Percentiles rank a stretch among this genome's conserved stretches.
Conservation (phyloP, 2,888 invertebrate genomes). For the Dichetophora obliterata region DNA sequence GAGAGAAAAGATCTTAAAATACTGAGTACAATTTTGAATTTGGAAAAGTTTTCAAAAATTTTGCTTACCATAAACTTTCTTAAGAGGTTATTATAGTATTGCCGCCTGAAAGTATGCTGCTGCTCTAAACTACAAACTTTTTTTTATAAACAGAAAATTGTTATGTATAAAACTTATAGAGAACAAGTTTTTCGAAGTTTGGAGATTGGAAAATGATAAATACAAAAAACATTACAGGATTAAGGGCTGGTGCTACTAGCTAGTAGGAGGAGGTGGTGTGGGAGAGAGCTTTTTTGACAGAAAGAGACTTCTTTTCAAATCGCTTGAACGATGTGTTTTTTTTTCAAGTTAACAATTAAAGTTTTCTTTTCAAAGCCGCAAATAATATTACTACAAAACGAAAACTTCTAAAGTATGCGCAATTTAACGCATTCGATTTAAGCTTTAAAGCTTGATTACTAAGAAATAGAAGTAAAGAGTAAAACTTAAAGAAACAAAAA, state of each 20-base stretch:
- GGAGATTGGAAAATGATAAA: conserved; percentile 2
- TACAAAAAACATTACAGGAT: background rate
- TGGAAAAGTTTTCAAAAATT: background rate
- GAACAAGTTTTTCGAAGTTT: background rate
- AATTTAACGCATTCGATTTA: background rate
- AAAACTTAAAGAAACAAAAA: background rate
- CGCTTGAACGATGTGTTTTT: conserved; percentile 33
- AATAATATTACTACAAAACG: background rate
- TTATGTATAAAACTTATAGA: background rate
- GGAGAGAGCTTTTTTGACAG: conserved; percentile 31
- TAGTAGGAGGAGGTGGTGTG: too few species aligned
- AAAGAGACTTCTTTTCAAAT: conserved; percentile 61
- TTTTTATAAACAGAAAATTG: background rate
- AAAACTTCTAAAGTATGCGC: conserved; percentile 8
- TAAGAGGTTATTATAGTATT: background rate
- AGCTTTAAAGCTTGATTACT: background rate
- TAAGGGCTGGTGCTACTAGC: conserved; percentile 17
- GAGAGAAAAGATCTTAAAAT: conserved; percentile 19
- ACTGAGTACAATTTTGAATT: conserved; percentile 8
- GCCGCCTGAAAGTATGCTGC: conserved; percentile 28
- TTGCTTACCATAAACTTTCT: background rate
- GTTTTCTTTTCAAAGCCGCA: conserved; percentile 19
- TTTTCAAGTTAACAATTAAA: background rate
- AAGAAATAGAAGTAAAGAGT: conserved; percentile 10
- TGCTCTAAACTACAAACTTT: conserved; percentile 4